These are phyloP conservation scores for Penelope pileata DNA, from an alignment of 2,113 vertebrate species.

Conservation along the genomic window DNA sequence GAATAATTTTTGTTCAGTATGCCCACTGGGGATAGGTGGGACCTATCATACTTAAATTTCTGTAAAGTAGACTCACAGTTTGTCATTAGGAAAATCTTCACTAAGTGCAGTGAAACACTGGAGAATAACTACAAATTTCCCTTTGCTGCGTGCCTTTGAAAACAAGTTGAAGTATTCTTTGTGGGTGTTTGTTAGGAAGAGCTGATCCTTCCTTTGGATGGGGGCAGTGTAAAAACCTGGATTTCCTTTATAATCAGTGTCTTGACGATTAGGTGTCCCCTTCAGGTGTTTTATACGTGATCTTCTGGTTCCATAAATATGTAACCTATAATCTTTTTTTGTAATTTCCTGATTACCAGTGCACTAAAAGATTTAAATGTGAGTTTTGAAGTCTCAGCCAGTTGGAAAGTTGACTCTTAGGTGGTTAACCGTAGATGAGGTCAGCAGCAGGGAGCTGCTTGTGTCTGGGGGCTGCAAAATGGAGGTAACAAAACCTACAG, in stretches of 20 bases:
- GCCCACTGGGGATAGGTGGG: not conserved
- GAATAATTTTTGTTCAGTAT: not conserved
- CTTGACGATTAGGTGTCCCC: not conserved
- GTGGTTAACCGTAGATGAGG: not conserved
- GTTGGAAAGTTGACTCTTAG: not conserved
- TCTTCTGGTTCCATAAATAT: not conserved
- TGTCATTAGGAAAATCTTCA: not conserved
- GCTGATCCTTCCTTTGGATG: not conserved
- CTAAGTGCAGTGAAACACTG: not conserved
- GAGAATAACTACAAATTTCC: not conserved
- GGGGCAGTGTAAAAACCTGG: not conserved
- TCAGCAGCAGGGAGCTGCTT: not conserved
- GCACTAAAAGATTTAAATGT: not conserved
- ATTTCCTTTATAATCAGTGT: not conserved
- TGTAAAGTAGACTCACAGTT: not conserved
- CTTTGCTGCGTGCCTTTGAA: not conserved
- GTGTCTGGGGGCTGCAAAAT: not conserved
- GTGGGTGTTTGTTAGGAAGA: not conserved
- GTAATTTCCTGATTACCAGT: not conserved
- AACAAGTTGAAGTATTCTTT: not conserved
- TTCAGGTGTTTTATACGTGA: not conserved
- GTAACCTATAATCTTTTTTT: not conserved
- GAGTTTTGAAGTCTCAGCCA: not conserved
- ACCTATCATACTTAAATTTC: not conserved
- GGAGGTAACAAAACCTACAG: not conserved